Conservation (phyloP, 2,113 vertebrate species). For the Bagarius yarrelli region DNA sequence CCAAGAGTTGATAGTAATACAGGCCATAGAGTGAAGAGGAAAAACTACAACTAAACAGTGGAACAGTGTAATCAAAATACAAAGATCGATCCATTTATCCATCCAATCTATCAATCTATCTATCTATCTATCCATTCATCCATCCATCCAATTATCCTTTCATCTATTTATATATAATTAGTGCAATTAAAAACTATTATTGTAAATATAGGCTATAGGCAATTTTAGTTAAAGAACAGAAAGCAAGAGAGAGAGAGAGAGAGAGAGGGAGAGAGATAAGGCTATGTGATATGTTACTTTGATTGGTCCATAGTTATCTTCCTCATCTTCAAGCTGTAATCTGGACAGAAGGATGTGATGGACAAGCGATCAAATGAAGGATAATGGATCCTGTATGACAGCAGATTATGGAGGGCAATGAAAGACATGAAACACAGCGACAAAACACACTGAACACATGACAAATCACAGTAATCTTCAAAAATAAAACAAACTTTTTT, state of each 20-base stretch:
- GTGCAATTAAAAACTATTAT: no score
- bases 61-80: no score
- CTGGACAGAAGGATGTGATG: constrained; percentile 76
- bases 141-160: background rate
- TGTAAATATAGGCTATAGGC: no score
- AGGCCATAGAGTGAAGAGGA: background rate
- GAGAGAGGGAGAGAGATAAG: constrained; percentile 33
- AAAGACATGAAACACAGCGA: constrained; percentile 35
- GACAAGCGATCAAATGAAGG: constrained; percentile 78
- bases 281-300: constrained; percentile 69
- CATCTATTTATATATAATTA: background rate
- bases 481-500: background rate
- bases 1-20: background rate
- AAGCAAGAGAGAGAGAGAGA: constrained; percentile 7
- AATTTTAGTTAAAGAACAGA: no score
- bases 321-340: constrained; percentile 79
- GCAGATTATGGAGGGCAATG: constrained; percentile 33
- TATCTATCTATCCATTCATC: background rate
- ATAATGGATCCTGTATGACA: constrained; percentile 69
- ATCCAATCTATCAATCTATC: background rate
- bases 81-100: no score
- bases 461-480: background rate
- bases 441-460: constrained; percentile 34
- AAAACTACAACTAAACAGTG: background rate
- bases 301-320: constrained; percentile 76